phyloP scores from a whole-genome alignment of 1,140 invertebrate genomes.

The Drosophila repleta region DNA sequence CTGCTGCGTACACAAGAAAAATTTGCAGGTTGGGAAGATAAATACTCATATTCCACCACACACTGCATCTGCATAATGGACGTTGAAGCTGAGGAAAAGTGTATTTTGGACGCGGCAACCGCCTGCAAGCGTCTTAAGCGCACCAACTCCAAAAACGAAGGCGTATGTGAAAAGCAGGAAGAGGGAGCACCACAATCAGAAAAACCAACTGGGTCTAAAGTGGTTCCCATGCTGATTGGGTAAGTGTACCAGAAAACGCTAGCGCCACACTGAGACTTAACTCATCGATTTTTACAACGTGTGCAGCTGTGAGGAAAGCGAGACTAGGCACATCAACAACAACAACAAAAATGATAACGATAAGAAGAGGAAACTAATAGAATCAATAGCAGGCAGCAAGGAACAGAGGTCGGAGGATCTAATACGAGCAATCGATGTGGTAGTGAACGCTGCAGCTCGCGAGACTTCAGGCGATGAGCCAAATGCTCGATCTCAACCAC shows the following conservation, averaged over 20 bases:
- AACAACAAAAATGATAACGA: slow-evolving; percentile 17
- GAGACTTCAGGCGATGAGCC: not conserved
- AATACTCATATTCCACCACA: not conserved
- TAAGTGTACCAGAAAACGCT: slow-evolving; percentile 4
- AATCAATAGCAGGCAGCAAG: not conserved
- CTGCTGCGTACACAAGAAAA: slow-evolving; percentile 41
- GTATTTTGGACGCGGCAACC: slow-evolving; percentile 14
- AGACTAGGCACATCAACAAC: slow-evolving; percentile 5
- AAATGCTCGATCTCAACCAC: not conserved
- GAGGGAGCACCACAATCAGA: not conserved
- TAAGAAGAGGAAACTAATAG: not conserved
- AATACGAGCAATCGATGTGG: not conserved
- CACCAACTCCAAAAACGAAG: slow-evolving; percentile 26
- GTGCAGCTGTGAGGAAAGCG: slow-evolving; percentile 16
- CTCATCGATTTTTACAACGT: slow-evolving; percentile 28
- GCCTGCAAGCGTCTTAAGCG: slow-evolving; percentile 55
- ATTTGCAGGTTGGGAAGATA: slow-evolving; percentile 9
- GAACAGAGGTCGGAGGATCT: not conserved
- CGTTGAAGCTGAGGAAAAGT: slow-evolving; percentile 20
- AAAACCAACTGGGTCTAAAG: slow-evolving; percentile 1
- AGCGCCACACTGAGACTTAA: not conserved
- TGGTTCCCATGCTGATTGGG: slow-evolving; percentile 6
- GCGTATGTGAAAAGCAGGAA: not conserved
- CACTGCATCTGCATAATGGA: slow-evolving; percentile 40
- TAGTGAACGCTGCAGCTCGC: not conserved